Percentiles rank a stretch among this genome's conserved stretches.
Evolutionary conservation across 1,140 invertebrate genomes (phyloP).

Genomic region (Leptestheria dahalacensis): DNA sequence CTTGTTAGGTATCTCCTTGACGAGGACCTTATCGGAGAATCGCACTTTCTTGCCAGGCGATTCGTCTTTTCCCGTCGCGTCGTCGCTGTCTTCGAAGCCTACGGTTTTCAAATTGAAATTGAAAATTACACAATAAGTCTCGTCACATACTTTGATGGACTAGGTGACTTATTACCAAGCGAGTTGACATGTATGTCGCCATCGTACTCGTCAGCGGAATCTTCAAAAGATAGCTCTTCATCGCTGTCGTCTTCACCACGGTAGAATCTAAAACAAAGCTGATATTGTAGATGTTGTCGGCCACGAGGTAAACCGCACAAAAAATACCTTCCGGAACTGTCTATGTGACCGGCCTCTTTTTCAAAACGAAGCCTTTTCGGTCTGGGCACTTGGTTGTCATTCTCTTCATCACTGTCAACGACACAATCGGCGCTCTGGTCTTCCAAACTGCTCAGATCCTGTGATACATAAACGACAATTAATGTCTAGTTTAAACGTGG

Average conservation of each 20-base stretch:
- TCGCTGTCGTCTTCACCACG: conserved; percentile 26
- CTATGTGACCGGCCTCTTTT: conserved; percentile 13
- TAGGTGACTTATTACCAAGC: too few relatives aligned
- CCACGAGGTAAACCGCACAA: too few relatives aligned
- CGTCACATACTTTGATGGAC: too few relatives aligned
- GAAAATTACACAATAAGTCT: conserved; percentile 16
- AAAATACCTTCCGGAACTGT: conserved; percentile 3
- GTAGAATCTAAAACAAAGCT: neutral
- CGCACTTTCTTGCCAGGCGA: conserved; percentile 5
- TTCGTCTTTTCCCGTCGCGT: conserved; percentile 18
- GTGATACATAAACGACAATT: too few relatives aligned
- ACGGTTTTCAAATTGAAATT: conserved; percentile 7
- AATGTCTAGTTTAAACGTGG: too few relatives aligned
- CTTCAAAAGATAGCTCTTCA: conserved; percentile 16
- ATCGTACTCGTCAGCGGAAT: conserved; percentile 18
- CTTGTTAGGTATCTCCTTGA: conserved; percentile 11
- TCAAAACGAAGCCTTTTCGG: conserved; percentile 17
- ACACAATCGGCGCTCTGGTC: conserved; percentile 14
- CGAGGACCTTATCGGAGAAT: conserved; percentile 9
- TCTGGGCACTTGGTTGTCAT: conserved; percentile 19
- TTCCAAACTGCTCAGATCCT: conserved; percentile 33
- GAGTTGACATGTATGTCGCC: conserved; percentile 17
- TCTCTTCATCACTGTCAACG: conserved; percentile 16
- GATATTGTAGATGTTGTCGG: too few relatives aligned
- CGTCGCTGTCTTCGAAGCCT: conserved; percentile 10